Evolutionary conservation across 2,888 invertebrate genomes (phyloP), one percentile per base, ranked within the genome.

Genomic region (Drosophila dives): DNA sequence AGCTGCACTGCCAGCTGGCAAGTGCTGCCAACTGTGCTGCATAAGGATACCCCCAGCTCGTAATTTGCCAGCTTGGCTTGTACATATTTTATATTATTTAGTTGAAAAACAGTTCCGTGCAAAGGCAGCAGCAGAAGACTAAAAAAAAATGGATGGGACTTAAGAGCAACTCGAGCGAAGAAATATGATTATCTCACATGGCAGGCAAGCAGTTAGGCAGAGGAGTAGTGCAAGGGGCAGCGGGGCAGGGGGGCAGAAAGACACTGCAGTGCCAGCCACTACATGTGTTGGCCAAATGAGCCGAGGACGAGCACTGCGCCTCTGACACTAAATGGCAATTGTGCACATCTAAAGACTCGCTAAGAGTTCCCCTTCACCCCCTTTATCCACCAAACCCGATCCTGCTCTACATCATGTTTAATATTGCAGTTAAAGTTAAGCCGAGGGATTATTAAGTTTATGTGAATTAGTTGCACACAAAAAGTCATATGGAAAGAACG

Each of bases 31-130:
- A 85, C 81, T 86, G 79, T 69, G 72, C 76, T 69, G 74, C 51
- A 67, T 67, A 63, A 68, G 78, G 63, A 77, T 64, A 75, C 62
- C 63, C 66, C 64, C 66, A 71, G 70, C 77, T 84, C 77, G 86
- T 85, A 87, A 88, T 88, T 85, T 86, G 81, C 85, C 85, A 86
- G 86, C 83, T 83, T 81, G 81, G 68, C 83, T 80, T 83, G 77
- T 88, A 82, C 84, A 78, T 72, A 82, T 82, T 82, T 88, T 84
- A 78, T 86, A 86, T 89, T 86, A 88, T 89, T 86, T 89, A 86
- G 83, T 84, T 89, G 79, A 63, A 75, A 75, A 71, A 64, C 68
- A 60, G 73, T 64, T 66, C 49, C 61, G 55, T 34, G 56, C 26
- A 40, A 55, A 45, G 45, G 40, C 42, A 20, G 20, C 45, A 45